A percentile compares a stretch with the other conserved stretches of the same genome.
phyloP scores from a whole-genome alignment of 2,888 invertebrate species.

The Torymus auratus region DNA sequence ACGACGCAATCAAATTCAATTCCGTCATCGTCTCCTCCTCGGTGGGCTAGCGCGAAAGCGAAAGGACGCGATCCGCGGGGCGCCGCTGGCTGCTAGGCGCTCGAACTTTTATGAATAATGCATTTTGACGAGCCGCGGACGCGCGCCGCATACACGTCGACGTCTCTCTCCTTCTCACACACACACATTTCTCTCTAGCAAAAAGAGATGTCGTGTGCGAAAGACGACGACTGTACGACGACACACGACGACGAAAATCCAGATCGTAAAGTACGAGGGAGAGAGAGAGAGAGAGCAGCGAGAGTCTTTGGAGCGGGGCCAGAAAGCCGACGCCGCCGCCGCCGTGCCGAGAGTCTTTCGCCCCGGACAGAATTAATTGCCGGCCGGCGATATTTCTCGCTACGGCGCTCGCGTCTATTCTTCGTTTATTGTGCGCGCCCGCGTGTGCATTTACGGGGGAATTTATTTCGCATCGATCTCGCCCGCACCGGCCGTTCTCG shows the following conservation, averaged over 20 bases:
- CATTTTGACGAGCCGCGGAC: slow-evolving; percentile 18
- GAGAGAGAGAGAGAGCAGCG: not conserved
- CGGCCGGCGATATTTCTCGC: slow-evolving; percentile 23
- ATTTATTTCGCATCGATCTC: slow-evolving; percentile 23
- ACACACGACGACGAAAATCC: slow-evolving; percentile 37
- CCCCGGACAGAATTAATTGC: slow-evolving; percentile 40
- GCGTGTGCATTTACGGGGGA: slow-evolving; percentile 17
- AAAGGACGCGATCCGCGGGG: not conserved
- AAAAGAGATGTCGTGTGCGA: not conserved
- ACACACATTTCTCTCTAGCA: too few species aligned
- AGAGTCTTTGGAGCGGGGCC: slow-evolving; percentile 38
- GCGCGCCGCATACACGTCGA: slow-evolving; percentile 20
- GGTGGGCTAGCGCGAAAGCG: not conserved
- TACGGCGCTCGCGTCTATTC: too few species aligned
- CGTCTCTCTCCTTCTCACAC: not conserved
- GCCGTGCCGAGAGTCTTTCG: slow-evolving; percentile 9
- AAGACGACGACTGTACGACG: not conserved
- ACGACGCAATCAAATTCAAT: slow-evolving; percentile 14
- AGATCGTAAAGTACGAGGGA: slow-evolving; percentile 23
- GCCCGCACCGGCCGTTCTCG: not conserved
- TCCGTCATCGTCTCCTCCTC: not conserved
- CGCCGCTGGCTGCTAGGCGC: not conserved
- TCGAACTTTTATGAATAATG: slow-evolving; percentile 41
- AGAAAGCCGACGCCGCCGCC: slow-evolving; percentile 4
- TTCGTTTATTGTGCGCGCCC: not conserved